Conservation (phyloP, 2,888 invertebrate genomes). For the Tachystola acroxantha region DNA sequence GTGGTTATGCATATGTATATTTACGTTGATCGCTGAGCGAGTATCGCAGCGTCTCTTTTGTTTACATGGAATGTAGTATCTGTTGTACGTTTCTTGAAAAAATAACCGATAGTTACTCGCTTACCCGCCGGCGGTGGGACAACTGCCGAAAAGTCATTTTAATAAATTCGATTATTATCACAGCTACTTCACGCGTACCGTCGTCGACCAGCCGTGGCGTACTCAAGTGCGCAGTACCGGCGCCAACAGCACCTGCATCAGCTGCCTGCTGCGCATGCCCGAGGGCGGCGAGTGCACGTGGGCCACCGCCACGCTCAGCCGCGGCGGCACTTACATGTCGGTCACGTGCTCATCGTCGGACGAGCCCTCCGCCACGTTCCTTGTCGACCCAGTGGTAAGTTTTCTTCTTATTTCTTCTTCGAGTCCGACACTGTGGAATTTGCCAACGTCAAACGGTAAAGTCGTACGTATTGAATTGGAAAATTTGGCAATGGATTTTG, state of each 20-base stretch:
- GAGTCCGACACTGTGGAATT: not conserved
- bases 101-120: no score
- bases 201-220: slow-evolving; percentile 80
- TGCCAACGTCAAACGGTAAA: no score
- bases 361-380: slow-evolving; percentile 76
- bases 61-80: no score
- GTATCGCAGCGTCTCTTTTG: no score
- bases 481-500: no score
- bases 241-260: slow-evolving; percentile 78
- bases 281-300: slow-evolving; percentile 79
- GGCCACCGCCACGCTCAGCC: slow-evolving; percentile 81
- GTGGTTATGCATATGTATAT: no score
- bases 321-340: slow-evolving; percentile 80
- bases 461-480: no score
- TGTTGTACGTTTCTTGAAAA: no score
- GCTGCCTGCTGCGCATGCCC: slow-evolving; percentile 80
- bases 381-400: slow-evolving; percentile 68
- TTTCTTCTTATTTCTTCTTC: no score
- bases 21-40: no score
- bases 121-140: no score
- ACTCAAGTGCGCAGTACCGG: slow-evolving; percentile 84
- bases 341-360: slow-evolving; percentile 85
- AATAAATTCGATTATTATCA: not conserved
- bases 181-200: slow-evolving; percentile 87
- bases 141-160: no score